A percentile compares a stretch with the other conserved stretches of the same genome.
phyloP scores from a whole-genome alignment of 2,888 invertebrate species.

The Tiliacea citrago region DNA sequence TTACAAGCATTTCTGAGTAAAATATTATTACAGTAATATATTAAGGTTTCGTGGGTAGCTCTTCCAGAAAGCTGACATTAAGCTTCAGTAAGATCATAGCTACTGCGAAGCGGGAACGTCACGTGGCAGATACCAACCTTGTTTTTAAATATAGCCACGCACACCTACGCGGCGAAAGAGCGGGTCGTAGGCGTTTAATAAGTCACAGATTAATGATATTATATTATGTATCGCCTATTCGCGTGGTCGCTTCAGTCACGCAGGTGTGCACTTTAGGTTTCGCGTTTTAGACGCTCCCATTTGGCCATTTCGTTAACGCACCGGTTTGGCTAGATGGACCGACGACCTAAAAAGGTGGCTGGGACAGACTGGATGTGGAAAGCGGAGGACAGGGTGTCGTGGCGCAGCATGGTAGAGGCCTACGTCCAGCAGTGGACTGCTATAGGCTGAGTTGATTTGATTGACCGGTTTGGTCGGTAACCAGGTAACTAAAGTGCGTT shows the following conservation, averaged over 20 bases:
- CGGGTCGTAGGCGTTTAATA: constrained; percentile 14
- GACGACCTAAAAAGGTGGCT: too few species aligned
- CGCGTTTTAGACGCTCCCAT: constrained; percentile 3
- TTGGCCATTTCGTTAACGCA: constrained; percentile 1
- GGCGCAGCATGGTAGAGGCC: too few species aligned
- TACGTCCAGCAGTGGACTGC: too few species aligned
- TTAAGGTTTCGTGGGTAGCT: background rate
- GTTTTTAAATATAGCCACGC: constrained; percentile 44
- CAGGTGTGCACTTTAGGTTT: constrained; percentile 30
- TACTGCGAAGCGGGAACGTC: background rate
- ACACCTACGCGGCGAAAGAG: constrained; percentile 28
- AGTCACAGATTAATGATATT: constrained; percentile 20
- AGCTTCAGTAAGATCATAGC: constrained; percentile 1
- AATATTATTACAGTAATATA: background rate
- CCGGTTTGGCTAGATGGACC: too few species aligned
- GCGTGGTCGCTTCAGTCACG: constrained; percentile 6
- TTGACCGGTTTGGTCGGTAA: background rate
- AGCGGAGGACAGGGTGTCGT: too few species aligned
- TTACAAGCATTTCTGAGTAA: too few species aligned
- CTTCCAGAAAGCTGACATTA: background rate
- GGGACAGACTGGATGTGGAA: too few species aligned
- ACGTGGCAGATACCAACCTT: constrained; percentile 15
- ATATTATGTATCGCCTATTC: background rate
- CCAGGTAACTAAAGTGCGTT: background rate
- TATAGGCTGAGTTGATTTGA: too few species aligned